Conservation (phyloP, 2,888 invertebrate genomes). For the Drosophila neutralis region DNA sequence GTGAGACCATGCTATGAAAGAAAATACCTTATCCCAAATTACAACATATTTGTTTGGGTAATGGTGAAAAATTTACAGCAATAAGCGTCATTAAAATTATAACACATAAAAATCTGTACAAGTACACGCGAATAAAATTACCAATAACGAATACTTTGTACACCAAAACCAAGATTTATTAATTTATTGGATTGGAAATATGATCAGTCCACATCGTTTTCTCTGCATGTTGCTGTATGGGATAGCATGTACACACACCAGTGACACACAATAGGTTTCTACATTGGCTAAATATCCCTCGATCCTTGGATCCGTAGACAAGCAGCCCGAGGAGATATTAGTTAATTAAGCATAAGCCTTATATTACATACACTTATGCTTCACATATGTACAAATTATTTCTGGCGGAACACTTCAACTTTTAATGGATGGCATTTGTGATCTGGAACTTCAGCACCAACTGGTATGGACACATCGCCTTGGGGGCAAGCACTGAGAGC, state of each 20-base stretch:
- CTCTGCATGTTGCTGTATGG: not conserved
- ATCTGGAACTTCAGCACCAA: conserved; percentile 84
- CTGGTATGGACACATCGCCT: conserved; percentile 85
- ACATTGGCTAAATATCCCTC: not conserved
- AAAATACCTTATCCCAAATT: conserved; percentile 17
- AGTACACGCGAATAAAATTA: not conserved
- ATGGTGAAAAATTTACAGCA: not conserved
- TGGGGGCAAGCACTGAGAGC: conserved; percentile 85
- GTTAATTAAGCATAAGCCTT: not conserved
- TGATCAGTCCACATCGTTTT: not conserved
- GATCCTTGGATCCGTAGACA: not conserved
- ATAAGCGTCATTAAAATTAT: not conserved
- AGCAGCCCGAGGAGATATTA: not conserved
- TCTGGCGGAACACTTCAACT: conserved; percentile 84
- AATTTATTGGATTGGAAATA: not conserved
- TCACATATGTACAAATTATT: conserved; percentile 21
- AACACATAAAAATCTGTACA: not conserved
- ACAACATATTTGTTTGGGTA: not conserved
- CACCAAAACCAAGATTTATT: not conserved
- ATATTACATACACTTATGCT: not conserved
- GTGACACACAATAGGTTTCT: not conserved
- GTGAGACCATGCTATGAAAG: conserved; percentile 12
- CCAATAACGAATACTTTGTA: not conserved
- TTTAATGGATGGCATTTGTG: conserved; percentile 84
- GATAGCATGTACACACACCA: not conserved